Evolutionary conservation across 2,113 vertebrate species (phyloP).

Genomic region (Phalacrocorax brasilianus): DNA sequence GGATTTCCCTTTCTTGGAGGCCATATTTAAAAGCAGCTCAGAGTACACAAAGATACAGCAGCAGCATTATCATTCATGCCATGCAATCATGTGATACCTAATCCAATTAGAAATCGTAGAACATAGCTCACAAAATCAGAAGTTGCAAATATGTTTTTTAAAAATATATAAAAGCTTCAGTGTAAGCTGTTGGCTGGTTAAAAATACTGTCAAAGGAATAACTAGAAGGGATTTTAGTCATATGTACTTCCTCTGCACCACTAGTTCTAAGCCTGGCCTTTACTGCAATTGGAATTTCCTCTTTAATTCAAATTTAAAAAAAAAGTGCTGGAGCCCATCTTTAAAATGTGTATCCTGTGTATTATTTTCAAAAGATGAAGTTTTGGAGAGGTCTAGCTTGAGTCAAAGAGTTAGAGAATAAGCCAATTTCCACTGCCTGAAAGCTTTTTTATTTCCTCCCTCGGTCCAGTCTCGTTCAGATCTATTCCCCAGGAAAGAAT

Average conservation of each 20-base stretch:
- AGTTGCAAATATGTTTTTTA: slow-evolving; percentile 30
- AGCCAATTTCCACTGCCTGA: slow-evolving; percentile 55
- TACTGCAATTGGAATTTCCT: background rate
- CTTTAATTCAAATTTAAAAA: background rate
- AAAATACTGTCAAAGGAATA: background rate
- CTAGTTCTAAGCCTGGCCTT: slow-evolving; percentile 9
- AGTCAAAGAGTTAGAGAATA: background rate
- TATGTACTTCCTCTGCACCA: background rate
- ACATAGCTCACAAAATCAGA: slow-evolving; percentile 59
- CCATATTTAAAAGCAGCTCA: background rate
- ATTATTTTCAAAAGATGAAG: background rate
- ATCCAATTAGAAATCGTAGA: background rate
- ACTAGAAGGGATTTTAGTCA: background rate
- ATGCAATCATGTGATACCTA: slow-evolving; percentile 57
- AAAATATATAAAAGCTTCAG: background rate
- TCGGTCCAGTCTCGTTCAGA: background rate
- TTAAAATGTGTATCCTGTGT: background rate
- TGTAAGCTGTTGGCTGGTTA: background rate
- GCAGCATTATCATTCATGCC: background rate
- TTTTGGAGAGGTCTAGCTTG: background rate
- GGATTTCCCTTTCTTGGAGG: background rate
- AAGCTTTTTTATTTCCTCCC: background rate
- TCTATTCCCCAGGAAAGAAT: slow-evolving; percentile 61
- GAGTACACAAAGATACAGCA: background rate
- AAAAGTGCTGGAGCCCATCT: background rate